These are phyloP conservation scores for Formicarius rufipectus DNA, from an alignment of 2,113 vertebrate species.

Conservation along the genomic window DNA sequence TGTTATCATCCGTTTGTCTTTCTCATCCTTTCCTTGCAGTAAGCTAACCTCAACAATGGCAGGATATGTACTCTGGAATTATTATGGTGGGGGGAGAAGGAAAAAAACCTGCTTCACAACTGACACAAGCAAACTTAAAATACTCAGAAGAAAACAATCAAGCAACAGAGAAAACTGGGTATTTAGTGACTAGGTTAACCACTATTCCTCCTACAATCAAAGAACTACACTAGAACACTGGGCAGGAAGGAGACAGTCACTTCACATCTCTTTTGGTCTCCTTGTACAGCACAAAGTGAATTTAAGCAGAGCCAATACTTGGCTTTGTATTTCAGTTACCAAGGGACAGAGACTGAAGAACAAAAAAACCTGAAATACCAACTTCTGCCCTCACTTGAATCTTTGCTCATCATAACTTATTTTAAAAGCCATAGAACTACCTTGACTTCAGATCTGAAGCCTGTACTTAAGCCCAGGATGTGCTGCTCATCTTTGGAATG, in stretches of 20 bases:
- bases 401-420: background rate
- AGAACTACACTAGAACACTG: accelerated
- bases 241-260: background rate
- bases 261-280: background rate
- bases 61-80: background rate
- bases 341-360: background rate
- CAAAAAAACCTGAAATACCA: background rate
- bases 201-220: background rate
- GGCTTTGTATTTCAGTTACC: background rate
- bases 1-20: background rate
- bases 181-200: background rate
- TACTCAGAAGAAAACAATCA: background rate
- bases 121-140: background rate
- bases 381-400: background rate
- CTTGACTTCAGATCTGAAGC: background rate
- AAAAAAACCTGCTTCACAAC: background rate
- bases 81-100: background rate
- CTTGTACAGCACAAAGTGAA: background rate
- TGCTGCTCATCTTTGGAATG: background rate
- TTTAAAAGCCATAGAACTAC: background rate
- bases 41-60: background rate
- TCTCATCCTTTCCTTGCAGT: background rate
- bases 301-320: background rate
- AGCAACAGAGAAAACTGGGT: background rate
- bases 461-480: background rate